phyloP scores from a whole-genome alignment of 1,140 invertebrate genomes.

The Pollicipes pollicipes region DNA sequence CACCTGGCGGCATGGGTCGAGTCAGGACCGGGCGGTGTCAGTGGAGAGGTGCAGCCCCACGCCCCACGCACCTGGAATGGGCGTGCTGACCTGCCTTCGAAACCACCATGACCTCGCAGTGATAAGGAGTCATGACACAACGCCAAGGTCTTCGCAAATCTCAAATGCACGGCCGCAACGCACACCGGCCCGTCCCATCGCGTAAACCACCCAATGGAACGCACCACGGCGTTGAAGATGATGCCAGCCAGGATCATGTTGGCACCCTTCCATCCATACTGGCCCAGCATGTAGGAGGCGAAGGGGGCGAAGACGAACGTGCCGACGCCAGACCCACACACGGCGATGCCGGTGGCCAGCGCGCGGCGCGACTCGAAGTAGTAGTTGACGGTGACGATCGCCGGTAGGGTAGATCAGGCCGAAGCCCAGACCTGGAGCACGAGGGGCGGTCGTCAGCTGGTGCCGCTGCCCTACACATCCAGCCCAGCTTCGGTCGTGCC shows the following conservation, averaged over 20 bases:
- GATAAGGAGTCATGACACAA: too few species aligned
- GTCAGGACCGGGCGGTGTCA: too few species aligned
- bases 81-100: too few species aligned
- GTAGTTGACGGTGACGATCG: constrained; percentile 92
- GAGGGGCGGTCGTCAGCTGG: too few species aligned
- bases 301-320: constrained; percentile 87
- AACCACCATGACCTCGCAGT: too few species aligned
- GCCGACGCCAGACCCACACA: constrained; percentile 85
- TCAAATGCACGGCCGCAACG: too few species aligned
- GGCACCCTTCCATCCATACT: constrained; percentile 77
- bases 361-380: constrained; percentile 96
- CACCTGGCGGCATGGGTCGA: constrained; percentile 28
- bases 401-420: constrained; percentile 93
- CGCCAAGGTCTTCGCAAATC: too few species aligned
- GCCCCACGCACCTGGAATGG: too few species aligned
- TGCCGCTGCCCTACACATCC: too few species aligned
- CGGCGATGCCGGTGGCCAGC: constrained; percentile 92
- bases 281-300: constrained; percentile 49
- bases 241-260: constrained; percentile 78
- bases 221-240: constrained; percentile 70
- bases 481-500: too few species aligned
- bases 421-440: constrained; percentile 69
- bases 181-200: too few species aligned
- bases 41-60: too few species aligned
- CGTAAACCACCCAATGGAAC: constrained; percentile 19